Base-by-base conservation (phyloP, 2,888 invertebrate species). In the Anthophora plumipes region DNA sequence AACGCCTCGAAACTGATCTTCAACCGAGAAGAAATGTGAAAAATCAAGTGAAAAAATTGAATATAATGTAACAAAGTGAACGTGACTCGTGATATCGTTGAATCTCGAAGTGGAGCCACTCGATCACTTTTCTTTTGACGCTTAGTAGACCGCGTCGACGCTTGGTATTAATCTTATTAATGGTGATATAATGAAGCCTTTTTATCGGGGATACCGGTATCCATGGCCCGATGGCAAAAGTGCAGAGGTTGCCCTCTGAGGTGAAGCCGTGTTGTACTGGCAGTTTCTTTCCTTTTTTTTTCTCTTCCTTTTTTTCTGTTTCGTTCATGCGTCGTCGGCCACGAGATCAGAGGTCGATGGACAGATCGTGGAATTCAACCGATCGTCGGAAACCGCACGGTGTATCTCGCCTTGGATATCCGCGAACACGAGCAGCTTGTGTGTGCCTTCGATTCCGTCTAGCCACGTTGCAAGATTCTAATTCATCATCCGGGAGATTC, bases 291-390 rank as follows among this genome's bases (percentile, higher is more conserved):
- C n/a, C n/a, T n/a, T n/a, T n/a, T n/a, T n/a, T n/a, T n/a, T n/a
- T n/a, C n/a, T n/a, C n/a, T n/a, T n/a, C n/a, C n/a, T n/a, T n/a
- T n/a, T n/a, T n/a, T n/a, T n/a, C n/a, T n/a, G n/a, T 84, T 73
- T 31, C 77, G 63, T 79, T 87, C 85, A 77, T 79, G 80, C 85
- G 66, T 87, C 80, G 79, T 76, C 85, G 78, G 64, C 77, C 80
- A 79, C 75, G 86, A 83, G 89, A 86, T 85, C 86, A 85, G 85
- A 88, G 88, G 86, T 89, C 87, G 70, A 74, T 67, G 85, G 84
- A 88, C 89, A 89, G 90, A 90, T 88, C 90, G 88, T 86, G 82
- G 85, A 89, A 90, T 91, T 90, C 88, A 91, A 89, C 87, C n/a
- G 88, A 90, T 88, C 88, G 85, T 72, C 76, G 85, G 85, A 78